Evolutionary conservation across 1,140 invertebrate species (phyloP).

Genomic region (Monochamus saltuarius): DNA sequence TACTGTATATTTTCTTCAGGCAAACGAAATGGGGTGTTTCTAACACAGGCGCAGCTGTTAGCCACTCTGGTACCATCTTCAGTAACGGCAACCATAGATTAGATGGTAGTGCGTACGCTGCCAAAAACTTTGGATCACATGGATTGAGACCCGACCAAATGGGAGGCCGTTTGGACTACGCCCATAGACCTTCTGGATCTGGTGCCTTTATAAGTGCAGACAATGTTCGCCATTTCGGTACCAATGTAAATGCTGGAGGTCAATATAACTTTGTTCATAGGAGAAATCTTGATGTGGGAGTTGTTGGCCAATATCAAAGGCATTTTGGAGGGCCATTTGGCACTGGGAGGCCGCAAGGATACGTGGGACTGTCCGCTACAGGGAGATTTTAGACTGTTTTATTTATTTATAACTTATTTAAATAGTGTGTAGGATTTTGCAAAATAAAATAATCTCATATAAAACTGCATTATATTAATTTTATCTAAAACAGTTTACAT

Average conservation of each 20-base stretch:
- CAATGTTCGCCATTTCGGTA: slow-evolving; percentile 13
- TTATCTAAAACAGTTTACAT: too few relatives aligned
- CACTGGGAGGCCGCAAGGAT: slow-evolving; percentile 7
- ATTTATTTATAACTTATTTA: too few relatives aligned
- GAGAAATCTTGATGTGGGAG: slow-evolving; percentile 16
- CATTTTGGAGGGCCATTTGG: slow-evolving; percentile 20
- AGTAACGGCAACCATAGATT: slow-evolving; percentile 24
- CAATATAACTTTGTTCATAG: slow-evolving; percentile 20
- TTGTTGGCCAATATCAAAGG: slow-evolving; percentile 22
- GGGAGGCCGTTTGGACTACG: slow-evolving; percentile 26
- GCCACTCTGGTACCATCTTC: slow-evolving; percentile 24
- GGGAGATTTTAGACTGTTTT: too few relatives aligned
- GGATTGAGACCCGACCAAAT: slow-evolving; percentile 18
- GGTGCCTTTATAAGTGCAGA: slow-evolving; percentile 15
- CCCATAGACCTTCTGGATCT: slow-evolving; percentile 20
- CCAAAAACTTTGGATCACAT: slow-evolving; percentile 17
- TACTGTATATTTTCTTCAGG: too few relatives aligned
- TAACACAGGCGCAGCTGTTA: not conserved
- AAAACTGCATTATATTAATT: too few relatives aligned
- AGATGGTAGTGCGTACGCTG: slow-evolving; percentile 17
- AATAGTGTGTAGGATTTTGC: too few relatives aligned
- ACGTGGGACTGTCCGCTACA: too few relatives aligned
- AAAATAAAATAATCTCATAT: too few relatives aligned
- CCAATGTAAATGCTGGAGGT: slow-evolving; percentile 20
- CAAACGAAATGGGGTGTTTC: slow-evolving; percentile 8